A percentile compares a stretch with the other conserved stretches of the same genome.
phyloP scores from a whole-genome alignment of 2,797 vertebrate species.

The Siniperca scherzeri region DNA sequence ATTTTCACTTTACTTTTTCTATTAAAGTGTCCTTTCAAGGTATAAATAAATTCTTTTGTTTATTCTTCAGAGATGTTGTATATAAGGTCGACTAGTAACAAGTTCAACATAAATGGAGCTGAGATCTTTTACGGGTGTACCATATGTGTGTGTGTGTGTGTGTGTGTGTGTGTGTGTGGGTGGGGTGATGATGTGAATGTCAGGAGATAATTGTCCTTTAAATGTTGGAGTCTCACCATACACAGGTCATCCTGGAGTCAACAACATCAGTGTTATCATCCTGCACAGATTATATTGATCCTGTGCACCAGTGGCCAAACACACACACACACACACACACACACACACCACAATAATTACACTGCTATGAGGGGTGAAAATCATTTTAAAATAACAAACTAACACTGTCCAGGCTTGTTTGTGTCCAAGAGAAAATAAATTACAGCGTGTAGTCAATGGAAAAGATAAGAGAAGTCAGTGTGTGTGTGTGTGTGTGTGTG shows the following conservation, averaged over 20 bases:
- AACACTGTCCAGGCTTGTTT: neutral
- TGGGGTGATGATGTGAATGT: constrained; percentile 3
- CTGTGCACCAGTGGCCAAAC: neutral
- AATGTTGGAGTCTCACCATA: constrained; percentile 2
- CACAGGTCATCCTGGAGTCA: constrained; percentile 33
- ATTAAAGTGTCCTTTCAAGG: too few species aligned
- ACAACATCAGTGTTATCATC: constrained; percentile 26
- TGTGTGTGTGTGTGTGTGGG: neutral
- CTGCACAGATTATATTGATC: constrained; percentile 39
- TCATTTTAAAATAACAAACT: constrained; percentile 16
- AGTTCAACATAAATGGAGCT: neutral
- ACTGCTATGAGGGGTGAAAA: neutral
- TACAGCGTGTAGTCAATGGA: neutral
- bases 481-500: constrained; percentile 16
- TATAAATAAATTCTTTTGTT: neutral
- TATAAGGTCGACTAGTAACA: too few species aligned
- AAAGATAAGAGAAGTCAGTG: neutral
- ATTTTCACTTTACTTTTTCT: neutral
- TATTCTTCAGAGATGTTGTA: neutral
- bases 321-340: constrained; percentile 26
- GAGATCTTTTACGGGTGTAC: neutral
- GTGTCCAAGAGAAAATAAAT: constrained; percentile 31
- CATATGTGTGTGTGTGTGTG: neutral
- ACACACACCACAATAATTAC: constrained; percentile 10
- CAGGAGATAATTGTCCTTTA: constrained; percentile 19